phyloP scores from a whole-genome alignment of 2,797 vertebrate species.

The Enteromius radiatus region DNA sequence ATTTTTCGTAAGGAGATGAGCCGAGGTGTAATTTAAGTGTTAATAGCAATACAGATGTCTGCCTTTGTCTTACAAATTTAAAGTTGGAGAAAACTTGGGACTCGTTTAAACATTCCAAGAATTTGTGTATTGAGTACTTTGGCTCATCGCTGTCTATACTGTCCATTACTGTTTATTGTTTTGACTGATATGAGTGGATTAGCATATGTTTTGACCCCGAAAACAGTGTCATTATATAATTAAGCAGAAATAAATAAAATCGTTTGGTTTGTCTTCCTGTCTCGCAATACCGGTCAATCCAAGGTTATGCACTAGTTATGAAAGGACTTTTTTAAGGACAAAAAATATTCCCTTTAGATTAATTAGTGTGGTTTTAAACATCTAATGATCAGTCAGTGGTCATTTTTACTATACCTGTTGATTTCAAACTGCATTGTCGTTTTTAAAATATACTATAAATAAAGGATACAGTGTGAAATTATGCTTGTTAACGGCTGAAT shows the following conservation, averaged over 20 bases:
- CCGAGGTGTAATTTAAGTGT: constrained; percentile 8
- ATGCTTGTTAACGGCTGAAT: not conserved
- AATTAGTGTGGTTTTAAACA: not conserved
- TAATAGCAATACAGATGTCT: not conserved
- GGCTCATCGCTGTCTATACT: not conserved
- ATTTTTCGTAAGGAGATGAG: not conserved
- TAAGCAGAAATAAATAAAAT: not conserved
- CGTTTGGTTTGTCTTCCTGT: not conserved
- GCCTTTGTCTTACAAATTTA: not conserved
- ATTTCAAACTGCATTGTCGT: not conserved
- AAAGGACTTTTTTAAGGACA: no score
- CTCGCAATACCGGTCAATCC: not conserved
- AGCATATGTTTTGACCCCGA: not conserved
- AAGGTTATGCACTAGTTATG: constrained; percentile 20
- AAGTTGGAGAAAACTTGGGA: not conserved
- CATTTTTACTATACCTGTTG: not conserved
- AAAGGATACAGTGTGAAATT: not conserved
- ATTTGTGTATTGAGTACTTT: not conserved
- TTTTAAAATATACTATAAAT: not conserved
- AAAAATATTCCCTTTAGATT: not conserved
- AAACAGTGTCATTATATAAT: not conserved
- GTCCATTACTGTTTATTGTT: not conserved
- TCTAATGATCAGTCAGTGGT: not conserved
- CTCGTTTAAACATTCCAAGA: not conserved
- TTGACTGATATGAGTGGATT: not conserved